Base-by-base conservation (phyloP, 1,140 invertebrate species). In the Sycobia sp. region DNA sequence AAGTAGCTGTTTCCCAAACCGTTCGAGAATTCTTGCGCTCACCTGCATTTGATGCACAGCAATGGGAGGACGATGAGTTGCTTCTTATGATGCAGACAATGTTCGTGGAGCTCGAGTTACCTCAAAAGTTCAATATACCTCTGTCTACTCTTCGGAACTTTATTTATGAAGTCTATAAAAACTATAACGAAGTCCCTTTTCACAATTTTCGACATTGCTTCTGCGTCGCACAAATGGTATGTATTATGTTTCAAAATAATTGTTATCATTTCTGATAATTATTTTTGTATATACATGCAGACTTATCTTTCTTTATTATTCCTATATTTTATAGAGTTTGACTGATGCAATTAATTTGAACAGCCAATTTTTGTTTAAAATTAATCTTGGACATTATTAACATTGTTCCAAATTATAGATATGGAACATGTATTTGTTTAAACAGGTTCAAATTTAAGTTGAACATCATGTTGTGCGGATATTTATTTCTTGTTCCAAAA, bases 131-230 rank as follows among this genome's bases (percentile, higher is more conserved):
- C 75, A 88, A 88, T 77, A 92, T 94, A 73, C 86, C 91, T 70
- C 85, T 91, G 71, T 82, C 84, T 44, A 86, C 84, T n/a, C 80
- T 91, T 38, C 83, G 88, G 46, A 87, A 87, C 71, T 91, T 91
- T 79, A 84, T 92, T 39, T 90, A 88, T 71, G 86, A 89, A 76
- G 91, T 94, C 36, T 93, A 94, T 76, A 91, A 93, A 76, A 92
- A 93, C 79, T 95, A 95, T 83, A 91, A 93, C 78, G 91, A 93
- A 79, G 92, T 93, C 72, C 93, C 92, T 44, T 95, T 94, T 82
- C 92, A 95, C 76, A 94, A 94, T 82, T 94, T 94, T 79, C 85
- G 91, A 47, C 93, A 95, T 74, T 92, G 91, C 73, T 95, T 95
- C 80, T 93, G 91, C 82, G 93, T 95, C 47, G 88, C 92, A 41